Evolutionary conservation across 2,888 invertebrate species (phyloP).

Genomic region (Cenopis cana): DNA sequence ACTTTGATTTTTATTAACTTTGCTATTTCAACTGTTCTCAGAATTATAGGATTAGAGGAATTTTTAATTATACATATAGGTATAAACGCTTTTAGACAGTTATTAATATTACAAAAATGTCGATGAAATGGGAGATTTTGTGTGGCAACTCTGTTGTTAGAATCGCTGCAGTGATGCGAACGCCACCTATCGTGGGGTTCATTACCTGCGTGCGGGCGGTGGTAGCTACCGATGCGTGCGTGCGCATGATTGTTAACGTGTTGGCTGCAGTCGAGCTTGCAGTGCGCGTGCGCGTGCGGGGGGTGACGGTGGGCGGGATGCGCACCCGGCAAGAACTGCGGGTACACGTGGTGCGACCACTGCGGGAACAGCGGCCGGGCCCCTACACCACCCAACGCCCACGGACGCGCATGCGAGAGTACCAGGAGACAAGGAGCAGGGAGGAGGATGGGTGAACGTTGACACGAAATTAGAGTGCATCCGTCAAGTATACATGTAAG

Average conservation of each 20-base stretch:
- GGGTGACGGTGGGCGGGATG: slow-evolving; percentile 86
- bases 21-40: too few species aligned
- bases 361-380: slow-evolving; percentile 95
- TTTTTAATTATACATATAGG: too few species aligned
- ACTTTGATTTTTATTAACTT: too few species aligned
- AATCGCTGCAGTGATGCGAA: slow-evolving; percentile 58
- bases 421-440: slow-evolving; percentile 35
- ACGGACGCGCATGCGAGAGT: slow-evolving; percentile 24
- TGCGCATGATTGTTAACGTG: slow-evolving; percentile 77
- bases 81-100: not conserved
- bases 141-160: not conserved
- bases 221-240: slow-evolving; percentile 83
- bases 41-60: too few species aligned
- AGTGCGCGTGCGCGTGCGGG: slow-evolving; percentile 85
- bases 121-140: not conserved
- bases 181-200: slow-evolving; percentile 55
- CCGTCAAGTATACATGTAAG: not conserved
- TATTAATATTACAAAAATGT: not conserved
- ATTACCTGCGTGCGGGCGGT: slow-evolving; percentile 84
- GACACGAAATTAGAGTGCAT: not conserved
- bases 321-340: slow-evolving; percentile 96
- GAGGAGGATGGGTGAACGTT: not conserved
- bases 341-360: slow-evolving; percentile 98
- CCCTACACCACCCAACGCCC: slow-evolving; percentile 59
- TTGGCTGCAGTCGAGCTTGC: slow-evolving; percentile 82